Evolutionary conservation across 2,888 invertebrate species (phyloP), one percentile per base, ranked within the genome.

Genomic region (Leptogaster cylindrica): DNA sequence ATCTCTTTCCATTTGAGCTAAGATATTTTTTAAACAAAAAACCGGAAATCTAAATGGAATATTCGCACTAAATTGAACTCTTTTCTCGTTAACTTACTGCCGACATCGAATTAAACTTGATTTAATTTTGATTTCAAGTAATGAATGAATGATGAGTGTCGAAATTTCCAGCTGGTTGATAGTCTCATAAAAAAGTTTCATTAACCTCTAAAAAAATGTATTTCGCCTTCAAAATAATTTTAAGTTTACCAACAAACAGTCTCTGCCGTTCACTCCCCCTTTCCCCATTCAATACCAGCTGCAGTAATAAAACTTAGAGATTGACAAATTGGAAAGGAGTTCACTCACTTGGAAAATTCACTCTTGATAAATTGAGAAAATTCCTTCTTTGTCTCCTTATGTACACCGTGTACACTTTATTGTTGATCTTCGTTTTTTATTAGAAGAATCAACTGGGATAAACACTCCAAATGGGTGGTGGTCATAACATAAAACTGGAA

Each of bases 311-410:
- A 65, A 44, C 61, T 25, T 23, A 14, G 48, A 68, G 64, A 68
- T 70, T 66, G 68, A 71, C 69, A 71, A 71, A 71, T 71, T 71
- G 71, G 61, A 71, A 71, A 68, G 46, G 50, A 44, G 48, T 8
- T 36, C 66, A 64, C 39, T 71, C 66, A 66, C 68, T 71, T 69
- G 71, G 71, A 71, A 71, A 71, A 71, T 71, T 66, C 68, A 68
- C 66, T 69, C 66, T 65, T 69, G 68, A 68, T 71, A 69, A 68
- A 71, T 71, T 71, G 71, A 71, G 67, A 67, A 70, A 69, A 69
- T 69, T 69, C 68, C 64, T 69, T 66, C 63, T 61, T 46, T 65
- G 58, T 61, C 65, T 65, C 58, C 66, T 68, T 68, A 66, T n/a
- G n/a, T n/a, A n/a, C n/a, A n/a, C n/a, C 69, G 61, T 16, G 36